Percentiles rank a stretch among this genome's conserved stretches.
Conservation (phyloP, 2,113 vertebrate genomes). For the Colius striatus region DNA sequence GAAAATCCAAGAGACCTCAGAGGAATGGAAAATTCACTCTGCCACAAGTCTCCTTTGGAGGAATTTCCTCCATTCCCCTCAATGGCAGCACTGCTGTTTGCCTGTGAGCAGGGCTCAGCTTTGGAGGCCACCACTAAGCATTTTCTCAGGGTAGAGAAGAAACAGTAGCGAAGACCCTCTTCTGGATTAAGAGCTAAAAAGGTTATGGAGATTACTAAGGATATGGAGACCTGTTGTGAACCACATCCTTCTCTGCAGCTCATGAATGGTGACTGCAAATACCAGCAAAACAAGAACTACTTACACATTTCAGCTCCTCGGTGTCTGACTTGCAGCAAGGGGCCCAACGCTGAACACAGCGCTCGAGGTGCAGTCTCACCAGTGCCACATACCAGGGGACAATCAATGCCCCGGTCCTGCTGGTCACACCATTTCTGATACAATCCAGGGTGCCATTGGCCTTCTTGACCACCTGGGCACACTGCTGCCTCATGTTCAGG, state of each 20-base stretch:
- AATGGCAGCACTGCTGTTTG: neutral
- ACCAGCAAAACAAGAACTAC: neutral
- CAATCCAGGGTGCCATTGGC: no score
- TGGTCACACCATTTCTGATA: neutral
- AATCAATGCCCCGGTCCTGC: neutral
- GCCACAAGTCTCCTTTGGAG: neutral
- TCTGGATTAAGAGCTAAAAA: neutral
- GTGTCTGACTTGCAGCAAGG: neutral
- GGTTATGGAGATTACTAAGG: neutral
- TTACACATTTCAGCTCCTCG: neutral
- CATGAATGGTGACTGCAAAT: neutral
- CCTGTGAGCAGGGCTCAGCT: neutral
- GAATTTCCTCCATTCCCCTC: neutral
- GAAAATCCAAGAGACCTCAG: constrained; percentile 29
- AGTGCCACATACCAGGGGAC: neutral
- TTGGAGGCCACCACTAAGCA: neutral
- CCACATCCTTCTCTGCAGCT: neutral
- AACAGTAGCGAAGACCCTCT: neutral
- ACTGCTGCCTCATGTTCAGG: no score
- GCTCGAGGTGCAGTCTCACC: neutral
- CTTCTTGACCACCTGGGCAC: no score
- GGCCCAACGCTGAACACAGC: neutral
- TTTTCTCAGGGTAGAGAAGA: neutral
- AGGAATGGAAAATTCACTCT: neutral
- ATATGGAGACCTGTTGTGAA: neutral